These are phyloP conservation scores for Apotomis betuletana DNA, from an alignment of 2,888 invertebrate species.

Conservation along the genomic window DNA sequence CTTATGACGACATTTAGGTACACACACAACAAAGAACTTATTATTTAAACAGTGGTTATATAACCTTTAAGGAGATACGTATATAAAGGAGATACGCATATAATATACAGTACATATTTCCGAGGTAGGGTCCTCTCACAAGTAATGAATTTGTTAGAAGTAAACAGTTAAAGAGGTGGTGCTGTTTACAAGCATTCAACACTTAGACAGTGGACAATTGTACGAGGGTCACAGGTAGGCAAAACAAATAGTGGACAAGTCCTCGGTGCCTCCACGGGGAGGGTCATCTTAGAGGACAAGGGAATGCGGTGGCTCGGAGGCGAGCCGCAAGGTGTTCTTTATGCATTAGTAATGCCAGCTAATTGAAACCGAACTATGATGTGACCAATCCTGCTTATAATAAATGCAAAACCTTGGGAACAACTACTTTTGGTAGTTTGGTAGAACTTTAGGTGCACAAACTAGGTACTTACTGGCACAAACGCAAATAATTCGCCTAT, in stretches of 20 bases:
- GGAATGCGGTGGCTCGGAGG: conserved; percentile 64
- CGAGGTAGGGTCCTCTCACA: conserved; percentile 36
- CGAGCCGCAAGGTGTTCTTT: conserved; percentile 73
- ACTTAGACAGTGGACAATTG: conserved; percentile 75
- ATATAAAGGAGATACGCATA: neutral
- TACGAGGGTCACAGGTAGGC: conserved; percentile 76
- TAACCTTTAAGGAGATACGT: neutral
- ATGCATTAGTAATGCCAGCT: conserved; percentile 78
- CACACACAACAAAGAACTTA: conserved; percentile 10
- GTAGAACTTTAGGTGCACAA: neutral
- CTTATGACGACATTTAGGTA: conserved; percentile 71
- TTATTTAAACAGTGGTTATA: neutral
- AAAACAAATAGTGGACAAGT: conserved; percentile 79
- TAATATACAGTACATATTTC: neutral
- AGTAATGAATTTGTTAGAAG: conserved; percentile 51
- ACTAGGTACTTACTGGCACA: neutral
- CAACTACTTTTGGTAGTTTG: conserved; percentile 44
- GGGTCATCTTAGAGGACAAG: conserved; percentile 77
- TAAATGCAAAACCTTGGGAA: conserved; percentile 59
- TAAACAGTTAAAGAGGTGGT: conserved; percentile 67
- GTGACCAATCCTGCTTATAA: conserved; percentile 65
- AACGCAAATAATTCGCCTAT: neutral
- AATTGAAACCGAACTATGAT: conserved; percentile 77
- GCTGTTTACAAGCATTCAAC: conserved; percentile 81
- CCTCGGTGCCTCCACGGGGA: conserved; percentile 66